These are phyloP conservation scores for Lasioglossum morio DNA, from an alignment of 2,888 invertebrate species.

Conservation along the genomic window DNA sequence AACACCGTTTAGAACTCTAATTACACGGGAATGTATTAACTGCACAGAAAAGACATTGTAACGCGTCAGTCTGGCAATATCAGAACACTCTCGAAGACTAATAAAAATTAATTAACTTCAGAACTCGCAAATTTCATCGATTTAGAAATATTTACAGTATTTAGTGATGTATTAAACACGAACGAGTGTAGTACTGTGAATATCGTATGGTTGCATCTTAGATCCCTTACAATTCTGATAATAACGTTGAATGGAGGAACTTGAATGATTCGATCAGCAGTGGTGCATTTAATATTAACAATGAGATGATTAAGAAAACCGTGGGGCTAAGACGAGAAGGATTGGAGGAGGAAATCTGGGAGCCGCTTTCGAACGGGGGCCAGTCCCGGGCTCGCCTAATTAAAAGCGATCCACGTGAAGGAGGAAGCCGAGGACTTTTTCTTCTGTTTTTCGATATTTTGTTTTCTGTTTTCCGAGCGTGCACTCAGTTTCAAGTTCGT, in stretches of 20 bases:
- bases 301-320: not conserved
- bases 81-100: not conserved
- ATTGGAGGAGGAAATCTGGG: not conserved
- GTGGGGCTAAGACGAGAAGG: not conserved
- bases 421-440: not conserved
- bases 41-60: not conserved
- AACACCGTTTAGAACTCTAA: not conserved
- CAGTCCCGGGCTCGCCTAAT: not conserved
- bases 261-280: not conserved
- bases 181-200: not conserved
- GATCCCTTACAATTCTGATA: not conserved
- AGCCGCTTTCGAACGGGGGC: not conserved
- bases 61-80: not conserved
- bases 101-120: fast-evolving
- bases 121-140: not conserved
- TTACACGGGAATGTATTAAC: conserved; percentile 8
- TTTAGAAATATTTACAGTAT: not conserved
- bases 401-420: not conserved
- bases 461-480: conserved; percentile 27
- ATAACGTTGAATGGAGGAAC: not conserved
- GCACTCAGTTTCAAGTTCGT: conserved; percentile 66
- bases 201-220: not conserved
- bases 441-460: not conserved
- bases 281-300: not conserved
- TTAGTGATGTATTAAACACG: no score